A percentile compares a stretch with the other conserved stretches of the same genome.
These are phyloP conservation scores for Rhagonycha fulva DNA, from an alignment of 2,888 invertebrate genomes.

Conservation along the genomic window DNA sequence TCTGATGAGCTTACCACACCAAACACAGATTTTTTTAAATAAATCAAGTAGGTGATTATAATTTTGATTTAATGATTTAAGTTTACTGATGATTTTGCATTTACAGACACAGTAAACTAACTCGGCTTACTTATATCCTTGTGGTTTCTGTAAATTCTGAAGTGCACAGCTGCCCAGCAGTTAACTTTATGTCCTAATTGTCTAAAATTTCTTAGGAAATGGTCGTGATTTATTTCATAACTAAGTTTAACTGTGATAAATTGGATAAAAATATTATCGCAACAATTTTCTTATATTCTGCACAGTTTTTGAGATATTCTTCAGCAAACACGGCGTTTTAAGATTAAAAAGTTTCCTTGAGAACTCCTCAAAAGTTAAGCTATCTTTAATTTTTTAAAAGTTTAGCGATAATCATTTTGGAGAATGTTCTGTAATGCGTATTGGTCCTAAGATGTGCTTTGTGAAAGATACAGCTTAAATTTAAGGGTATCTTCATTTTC, in stretches of 20 bases:
- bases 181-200: conserved; percentile 15
- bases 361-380: too few relatives aligned
- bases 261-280: neutral
- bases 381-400: too few relatives aligned
- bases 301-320: neutral
- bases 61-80: conserved; percentile 9
- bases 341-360: too few relatives aligned
- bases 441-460: neutral
- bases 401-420: too few relatives aligned
- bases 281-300: neutral
- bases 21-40: neutral
- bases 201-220: conserved; percentile 1
- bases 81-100: conserved; percentile 11
- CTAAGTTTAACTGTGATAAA: neutral
- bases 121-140: conserved; percentile 15
- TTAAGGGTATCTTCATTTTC: too few relatives aligned
- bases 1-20: too few relatives aligned
- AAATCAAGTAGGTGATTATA: neutral
- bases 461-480: neutral
- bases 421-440: too few relatives aligned
- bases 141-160: conserved; percentile 20
- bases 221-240: conserved; percentile 2
- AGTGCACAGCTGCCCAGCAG: conserved; percentile 14
- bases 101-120: neutral
- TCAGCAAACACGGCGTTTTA: too few relatives aligned